Conservation (phyloP, 2,797 vertebrate genomes). For the Sternarchorhynchus goeldii region DNA sequence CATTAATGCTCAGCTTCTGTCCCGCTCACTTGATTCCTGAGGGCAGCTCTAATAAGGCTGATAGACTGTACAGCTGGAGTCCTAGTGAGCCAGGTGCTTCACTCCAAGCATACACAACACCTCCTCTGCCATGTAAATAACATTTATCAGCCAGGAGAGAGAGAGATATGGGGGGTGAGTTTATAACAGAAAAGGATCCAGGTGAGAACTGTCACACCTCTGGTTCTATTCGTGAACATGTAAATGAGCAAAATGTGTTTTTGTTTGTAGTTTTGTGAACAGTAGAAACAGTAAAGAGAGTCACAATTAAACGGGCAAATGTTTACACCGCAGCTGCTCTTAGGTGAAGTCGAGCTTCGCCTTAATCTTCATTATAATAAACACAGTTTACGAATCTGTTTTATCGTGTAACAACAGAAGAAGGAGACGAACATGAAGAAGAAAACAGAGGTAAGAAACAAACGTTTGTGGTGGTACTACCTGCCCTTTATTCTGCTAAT, state of each 20-base stretch:
- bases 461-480: constrained; percentile 8
- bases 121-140: constrained; percentile 82
- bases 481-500: constrained; percentile 15
- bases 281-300: constrained; percentile 27
- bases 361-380: no score
- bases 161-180: constrained; percentile 27
- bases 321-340: neutral
- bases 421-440: no score
- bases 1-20: constrained; percentile 78
- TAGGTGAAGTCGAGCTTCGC: neutral
- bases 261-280: constrained; percentile 16
- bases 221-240: constrained; percentile 51
- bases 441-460: neutral
- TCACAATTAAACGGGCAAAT: neutral
- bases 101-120: constrained; percentile 75
- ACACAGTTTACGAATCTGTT: no score
- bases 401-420: no score
- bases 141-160: constrained; percentile 76
- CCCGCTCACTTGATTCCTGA: constrained; percentile 72
- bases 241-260: constrained; percentile 32
- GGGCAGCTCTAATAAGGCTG: constrained; percentile 82
- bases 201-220: constrained; percentile 56
- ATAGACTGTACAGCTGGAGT: constrained; percentile 85
- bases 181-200: constrained; percentile 37
- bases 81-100: constrained; percentile 80